Evolutionary conservation across 2,113 vertebrate genomes (phyloP).

Genomic region (Scomber colias): DNA sequence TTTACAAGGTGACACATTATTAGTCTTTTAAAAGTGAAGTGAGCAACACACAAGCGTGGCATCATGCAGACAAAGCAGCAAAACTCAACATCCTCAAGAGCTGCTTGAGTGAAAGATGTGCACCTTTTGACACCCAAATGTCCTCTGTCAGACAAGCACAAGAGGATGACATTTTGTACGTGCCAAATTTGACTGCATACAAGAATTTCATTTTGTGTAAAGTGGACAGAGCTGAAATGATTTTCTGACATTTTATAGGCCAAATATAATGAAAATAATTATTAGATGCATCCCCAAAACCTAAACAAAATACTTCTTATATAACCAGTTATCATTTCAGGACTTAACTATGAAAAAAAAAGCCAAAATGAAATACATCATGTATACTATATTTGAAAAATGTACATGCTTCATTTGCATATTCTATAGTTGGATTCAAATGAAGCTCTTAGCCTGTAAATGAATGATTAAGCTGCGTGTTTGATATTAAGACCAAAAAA

Average conservation of each 20-base stretch:
- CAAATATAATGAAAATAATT: no score
- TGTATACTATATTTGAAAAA: not conserved
- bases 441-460: not conserved
- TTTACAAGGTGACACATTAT: constrained; percentile 4
- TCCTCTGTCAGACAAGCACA: no score
- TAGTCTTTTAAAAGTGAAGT: not conserved
- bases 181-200: no score
- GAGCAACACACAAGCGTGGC: not conserved
- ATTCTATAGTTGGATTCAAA: not conserved
- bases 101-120: not conserved
- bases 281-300: no score
- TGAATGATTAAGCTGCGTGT: not conserved
- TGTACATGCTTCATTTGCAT: not conserved
- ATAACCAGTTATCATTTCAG: not conserved
- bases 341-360: not conserved
- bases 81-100: not conserved
- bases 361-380: no score
- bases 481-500: not conserved
- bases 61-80: not conserved
- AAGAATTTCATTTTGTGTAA: no score
- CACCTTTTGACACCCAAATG: not conserved
- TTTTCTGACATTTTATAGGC: no score
- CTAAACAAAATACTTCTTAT: no score
- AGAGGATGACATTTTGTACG: no score
- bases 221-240: no score